Conservation (phyloP, 2,888 invertebrate species). For the Ophion slaviceki region DNA sequence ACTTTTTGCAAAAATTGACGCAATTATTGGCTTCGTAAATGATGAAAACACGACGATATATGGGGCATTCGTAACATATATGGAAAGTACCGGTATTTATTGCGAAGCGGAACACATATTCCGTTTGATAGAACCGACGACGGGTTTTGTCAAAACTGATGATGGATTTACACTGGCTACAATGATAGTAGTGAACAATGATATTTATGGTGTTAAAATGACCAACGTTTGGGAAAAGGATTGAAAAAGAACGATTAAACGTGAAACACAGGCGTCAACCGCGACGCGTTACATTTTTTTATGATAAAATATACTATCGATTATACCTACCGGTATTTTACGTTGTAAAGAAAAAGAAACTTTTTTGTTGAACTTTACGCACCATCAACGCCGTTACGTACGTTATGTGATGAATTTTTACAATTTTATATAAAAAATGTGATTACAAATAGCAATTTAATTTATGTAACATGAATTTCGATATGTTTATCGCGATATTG, state of each 20-base stretch:
- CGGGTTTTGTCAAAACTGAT: background rate
- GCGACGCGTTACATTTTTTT: background rate
- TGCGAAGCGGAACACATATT: background rate
- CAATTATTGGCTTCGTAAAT: slow-evolving; percentile 1
- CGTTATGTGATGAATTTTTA: background rate
- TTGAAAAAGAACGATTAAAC: background rate
- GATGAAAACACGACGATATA: slow-evolving; percentile 8
- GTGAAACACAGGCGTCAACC: background rate
- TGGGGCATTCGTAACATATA: slow-evolving; percentile 3
- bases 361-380: background rate
- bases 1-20: background rate
- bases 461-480: slow-evolving; percentile 2
- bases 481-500: background rate
- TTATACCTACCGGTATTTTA: background rate
- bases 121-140: background rate
- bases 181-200: slow-evolving; percentile 5
- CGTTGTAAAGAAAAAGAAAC: background rate
- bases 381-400: background rate
- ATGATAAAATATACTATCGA: background rate
- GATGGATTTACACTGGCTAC: background rate
- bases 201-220: slow-evolving; percentile 10
- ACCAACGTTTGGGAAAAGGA: slow-evolving; percentile 14
- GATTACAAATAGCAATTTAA: background rate
- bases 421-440: background rate
- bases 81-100: slow-evolving; percentile 14